Percentiles rank a stretch among this genome's conserved stretches.
These are phyloP conservation scores for Druceiella hillmani DNA, from an alignment of 2,888 invertebrate genomes.

Conservation along the genomic window DNA sequence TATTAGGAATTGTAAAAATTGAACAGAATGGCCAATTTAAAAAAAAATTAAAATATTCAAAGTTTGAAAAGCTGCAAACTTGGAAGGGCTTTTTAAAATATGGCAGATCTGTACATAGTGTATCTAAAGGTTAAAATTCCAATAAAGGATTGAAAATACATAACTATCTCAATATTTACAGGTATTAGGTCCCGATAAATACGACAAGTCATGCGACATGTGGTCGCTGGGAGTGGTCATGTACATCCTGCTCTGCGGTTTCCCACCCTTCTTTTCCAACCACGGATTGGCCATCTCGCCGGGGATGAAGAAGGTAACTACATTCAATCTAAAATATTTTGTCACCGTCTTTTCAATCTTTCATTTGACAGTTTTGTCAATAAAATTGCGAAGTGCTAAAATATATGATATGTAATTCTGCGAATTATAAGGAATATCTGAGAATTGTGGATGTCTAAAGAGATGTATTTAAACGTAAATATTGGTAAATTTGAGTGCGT, in stretches of 20 bases:
- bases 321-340: background rate
- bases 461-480: too few relatives aligned
- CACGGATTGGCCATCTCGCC: constrained; percentile 97
- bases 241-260: constrained; percentile 98
- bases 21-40: too few relatives aligned
- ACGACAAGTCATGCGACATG: constrained; percentile 98
- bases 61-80: too few relatives aligned
- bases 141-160: constrained; percentile 2
- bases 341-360: too few relatives aligned
- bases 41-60: too few relatives aligned
- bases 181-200: constrained; percentile 94
- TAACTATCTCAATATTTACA: constrained; percentile 37
- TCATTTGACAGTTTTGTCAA: background rate
- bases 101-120: too few relatives aligned
- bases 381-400: background rate
- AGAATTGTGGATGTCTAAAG: too few relatives aligned
- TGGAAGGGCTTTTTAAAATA: too few relatives aligned
- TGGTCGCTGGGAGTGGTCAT: constrained; percentile 99
- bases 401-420: too few relatives aligned
- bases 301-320: constrained; percentile 86
- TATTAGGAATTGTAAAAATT: too few relatives aligned
- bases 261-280: constrained; percentile 98
- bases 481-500: too few relatives aligned
- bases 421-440: too few relatives aligned
- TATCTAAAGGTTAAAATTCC: background rate